Conservation (phyloP, 2,888 invertebrate genomes). For the Ochropleura leucogaster region DNA sequence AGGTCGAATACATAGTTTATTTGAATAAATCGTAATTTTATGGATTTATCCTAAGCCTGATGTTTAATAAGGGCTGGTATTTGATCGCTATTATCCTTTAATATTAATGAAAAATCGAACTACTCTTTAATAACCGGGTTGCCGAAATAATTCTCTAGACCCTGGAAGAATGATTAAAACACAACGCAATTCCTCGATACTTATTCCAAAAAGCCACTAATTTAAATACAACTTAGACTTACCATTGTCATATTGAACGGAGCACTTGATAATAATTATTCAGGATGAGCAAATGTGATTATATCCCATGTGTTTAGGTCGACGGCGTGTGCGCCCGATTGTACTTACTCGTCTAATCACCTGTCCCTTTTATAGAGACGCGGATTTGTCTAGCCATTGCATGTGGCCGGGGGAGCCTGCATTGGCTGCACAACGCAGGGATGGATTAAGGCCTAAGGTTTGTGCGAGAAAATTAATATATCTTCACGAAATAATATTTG, state of each 20-base stretch:
- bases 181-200: neutral
- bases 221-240: conserved; percentile 65
- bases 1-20: neutral
- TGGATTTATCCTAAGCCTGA: neutral
- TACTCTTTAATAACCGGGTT: neutral
- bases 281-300: conserved; percentile 61
- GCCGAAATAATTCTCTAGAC: neutral
- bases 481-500: neutral
- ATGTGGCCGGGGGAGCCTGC: conserved; percentile 86
- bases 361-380: conserved; percentile 90
- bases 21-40: neutral
- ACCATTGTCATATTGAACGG: conserved; percentile 79
- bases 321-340: conserved; percentile 84
- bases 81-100: neutral
- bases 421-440: conserved; percentile 82
- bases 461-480: conserved; percentile 1
- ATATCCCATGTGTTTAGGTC: conserved; percentile 83
- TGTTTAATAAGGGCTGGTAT: neutral
- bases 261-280: conserved; percentile 68
- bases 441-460: conserved; percentile 70
- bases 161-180: neutral
- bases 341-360: conserved; percentile 88
- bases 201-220: neutral
- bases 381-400: conserved; percentile 88
- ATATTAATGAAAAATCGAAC: neutral